Evolutionary conservation across 2,888 invertebrate species (phyloP).

Genomic region (Lymantria dispar): DNA sequence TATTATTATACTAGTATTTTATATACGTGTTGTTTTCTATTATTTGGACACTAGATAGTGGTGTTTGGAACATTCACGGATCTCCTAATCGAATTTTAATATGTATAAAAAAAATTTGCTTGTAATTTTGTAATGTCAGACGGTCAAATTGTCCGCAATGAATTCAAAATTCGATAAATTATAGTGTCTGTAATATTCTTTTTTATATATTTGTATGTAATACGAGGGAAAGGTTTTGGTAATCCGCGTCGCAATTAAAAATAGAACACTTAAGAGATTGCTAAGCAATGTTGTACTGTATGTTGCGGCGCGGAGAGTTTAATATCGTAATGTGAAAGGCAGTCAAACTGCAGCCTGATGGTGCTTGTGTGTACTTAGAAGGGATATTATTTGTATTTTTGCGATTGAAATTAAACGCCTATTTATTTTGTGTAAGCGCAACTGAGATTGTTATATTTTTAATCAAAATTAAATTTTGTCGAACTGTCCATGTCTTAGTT

Average conservation of each 20-base stretch:
- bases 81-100: slow-evolving; percentile 61
- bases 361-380: slow-evolving; percentile 80
- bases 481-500: slow-evolving; percentile 45
- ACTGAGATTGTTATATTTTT: slow-evolving; percentile 43
- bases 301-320: slow-evolving; percentile 42
- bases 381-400: slow-evolving; percentile 64
- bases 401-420: slow-evolving; percentile 52
- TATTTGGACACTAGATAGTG: slow-evolving; percentile 60
- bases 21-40: slow-evolving; percentile 71
- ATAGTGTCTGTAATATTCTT: slow-evolving; percentile 39
- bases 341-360: slow-evolving; percentile 72
- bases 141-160: slow-evolving; percentile 18
- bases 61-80: slow-evolving; percentile 57
- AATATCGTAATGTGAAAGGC: slow-evolving; percentile 53
- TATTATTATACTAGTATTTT: slow-evolving; percentile 73
- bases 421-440: slow-evolving; percentile 61
- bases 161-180: slow-evolving; percentile 32
- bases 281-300: slow-evolving; percentile 41
- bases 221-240: slow-evolving; percentile 35
- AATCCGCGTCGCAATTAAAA: slow-evolving; percentile 27
- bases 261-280: slow-evolving; percentile 25
- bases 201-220: slow-evolving; percentile 35
- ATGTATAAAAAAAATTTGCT: slow-evolving; percentile 22
- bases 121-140: slow-evolving; percentile 29
- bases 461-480: slow-evolving; percentile 34